Percentiles rank a stretch among this genome's conserved stretches.
Conservation (phyloP, 64 coral and sea anemone genomes). For the Platygyra sinensis region DNA sequence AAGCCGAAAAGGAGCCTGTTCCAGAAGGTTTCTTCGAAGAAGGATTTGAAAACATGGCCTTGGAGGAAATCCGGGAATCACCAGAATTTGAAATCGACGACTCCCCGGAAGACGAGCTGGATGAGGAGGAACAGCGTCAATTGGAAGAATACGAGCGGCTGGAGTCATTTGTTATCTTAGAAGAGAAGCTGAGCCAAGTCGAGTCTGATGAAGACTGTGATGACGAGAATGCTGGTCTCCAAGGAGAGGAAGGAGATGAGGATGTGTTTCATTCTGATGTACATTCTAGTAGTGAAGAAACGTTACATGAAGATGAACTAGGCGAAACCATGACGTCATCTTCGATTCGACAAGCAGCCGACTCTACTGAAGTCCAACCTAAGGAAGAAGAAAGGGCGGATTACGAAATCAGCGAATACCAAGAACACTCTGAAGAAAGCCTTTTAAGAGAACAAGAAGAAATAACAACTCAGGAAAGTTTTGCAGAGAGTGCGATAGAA, state of each 20-base stretch:
- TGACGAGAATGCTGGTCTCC: slow-evolving; percentile 43
- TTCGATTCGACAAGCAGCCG: slow-evolving; percentile 16
- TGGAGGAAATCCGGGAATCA: slow-evolving; percentile 72
- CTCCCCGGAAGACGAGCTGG: slow-evolving; percentile 46
- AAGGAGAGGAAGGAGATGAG: slow-evolving; percentile 40
- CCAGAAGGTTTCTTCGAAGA: slow-evolving; percentile 22
- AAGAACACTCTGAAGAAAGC: slow-evolving; percentile 18
- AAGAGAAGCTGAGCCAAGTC: slow-evolving; percentile 91
- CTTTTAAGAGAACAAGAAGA: background rate
- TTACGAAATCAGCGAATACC: background rate
- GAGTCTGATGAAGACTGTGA: slow-evolving; percentile 84
- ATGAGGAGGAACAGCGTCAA: slow-evolving; percentile 66
- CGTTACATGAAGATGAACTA: slow-evolving; percentile 61
- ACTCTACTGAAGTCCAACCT: background rate
- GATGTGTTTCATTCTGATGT: slow-evolving; percentile 28
- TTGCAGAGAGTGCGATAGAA: background rate
- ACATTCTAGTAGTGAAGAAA: slow-evolving; percentile 46
- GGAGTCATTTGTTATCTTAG: slow-evolving; percentile 91
- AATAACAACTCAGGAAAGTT: background rate
- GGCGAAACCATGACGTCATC: slow-evolving; percentile 42
- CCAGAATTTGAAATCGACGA: slow-evolving; percentile 51
- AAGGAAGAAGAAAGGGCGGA: slow-evolving; percentile 21
- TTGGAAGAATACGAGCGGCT: slow-evolving; percentile 90
- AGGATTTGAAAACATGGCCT: slow-evolving; percentile 42
- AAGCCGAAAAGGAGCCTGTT: slow-evolving; percentile 38